A percentile compares a stretch with the other conserved stretches of the same genome.
These are phyloP conservation scores for Erebia ligea DNA, from an alignment of 2,888 invertebrate genomes.

Conservation along the genomic window DNA sequence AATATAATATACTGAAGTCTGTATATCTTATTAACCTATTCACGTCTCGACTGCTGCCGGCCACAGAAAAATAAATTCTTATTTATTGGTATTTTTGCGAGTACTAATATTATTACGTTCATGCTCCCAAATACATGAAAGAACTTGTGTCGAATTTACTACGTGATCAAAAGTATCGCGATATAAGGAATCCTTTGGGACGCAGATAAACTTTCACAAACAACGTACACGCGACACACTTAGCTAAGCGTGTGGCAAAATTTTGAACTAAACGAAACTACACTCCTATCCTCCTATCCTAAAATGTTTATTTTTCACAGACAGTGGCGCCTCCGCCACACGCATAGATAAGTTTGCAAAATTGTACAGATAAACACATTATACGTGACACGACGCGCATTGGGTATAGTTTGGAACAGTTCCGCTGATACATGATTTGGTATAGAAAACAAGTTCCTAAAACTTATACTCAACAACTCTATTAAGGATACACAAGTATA, in stretches of 20 bases:
- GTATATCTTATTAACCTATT: too few species aligned
- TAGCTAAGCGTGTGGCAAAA: too few species aligned
- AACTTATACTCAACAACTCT: not conserved
- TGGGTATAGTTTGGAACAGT: constrained; percentile 11
- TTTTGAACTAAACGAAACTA: too few species aligned
- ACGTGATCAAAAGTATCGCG: constrained; percentile 29
- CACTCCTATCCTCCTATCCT: too few species aligned
- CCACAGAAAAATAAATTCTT: too few species aligned
- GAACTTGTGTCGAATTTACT: constrained; percentile 23
- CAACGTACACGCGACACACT: not conserved
- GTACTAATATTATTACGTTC: not conserved
- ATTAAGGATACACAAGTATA: not conserved
- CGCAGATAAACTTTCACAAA: constrained; percentile 10
- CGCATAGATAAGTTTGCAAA: too few species aligned
- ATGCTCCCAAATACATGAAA: constrained; percentile 11
- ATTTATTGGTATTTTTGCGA: not conserved
- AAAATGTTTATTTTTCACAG: too few species aligned
- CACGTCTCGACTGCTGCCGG: too few species aligned
- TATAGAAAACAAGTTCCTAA: constrained; percentile 2
- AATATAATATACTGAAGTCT: too few species aligned
- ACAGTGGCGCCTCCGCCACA: too few species aligned
- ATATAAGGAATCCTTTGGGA: constrained; percentile 12
- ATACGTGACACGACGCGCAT: not conserved
- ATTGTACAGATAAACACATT: constrained; percentile 9
- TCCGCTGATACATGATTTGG: constrained; percentile 5